A percentile compares a stretch with the other conserved stretches of the same genome.
phyloP scores from a whole-genome alignment of 2,797 vertebrate species.

The Sebastes hopkinsi region DNA sequence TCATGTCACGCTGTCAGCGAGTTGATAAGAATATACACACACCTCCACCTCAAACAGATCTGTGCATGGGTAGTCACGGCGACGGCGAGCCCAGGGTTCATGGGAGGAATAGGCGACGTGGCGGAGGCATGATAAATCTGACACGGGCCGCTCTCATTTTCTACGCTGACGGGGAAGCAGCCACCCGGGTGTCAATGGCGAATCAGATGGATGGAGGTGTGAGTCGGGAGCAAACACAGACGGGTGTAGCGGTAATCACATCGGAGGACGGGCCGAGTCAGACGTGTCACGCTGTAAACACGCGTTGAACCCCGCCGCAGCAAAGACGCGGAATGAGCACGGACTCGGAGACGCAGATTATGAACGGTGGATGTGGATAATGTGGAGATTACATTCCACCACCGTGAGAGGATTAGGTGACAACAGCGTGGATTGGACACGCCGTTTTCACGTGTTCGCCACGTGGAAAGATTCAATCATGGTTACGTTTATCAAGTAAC shows the following conservation, averaged over 20 bases:
- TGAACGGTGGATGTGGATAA: slow-evolving; percentile 21
- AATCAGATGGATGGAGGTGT: slow-evolving; percentile 49
- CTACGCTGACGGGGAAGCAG: slow-evolving; percentile 44
- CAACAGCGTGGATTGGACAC: neutral
- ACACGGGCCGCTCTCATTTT: slow-evolving; percentile 40
- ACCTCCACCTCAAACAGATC: slow-evolving; percentile 43
- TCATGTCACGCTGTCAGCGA: slow-evolving; percentile 74
- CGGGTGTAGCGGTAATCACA: slow-evolving; percentile 17
- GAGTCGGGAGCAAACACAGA: slow-evolving; percentile 17
- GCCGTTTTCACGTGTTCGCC: neutral
- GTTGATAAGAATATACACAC: slow-evolving; percentile 53
- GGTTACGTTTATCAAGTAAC: neutral
- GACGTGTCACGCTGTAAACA: slow-evolving; percentile 9
- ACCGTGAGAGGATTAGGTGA: slow-evolving; percentile 19
- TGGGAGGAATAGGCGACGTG: slow-evolving; percentile 7
- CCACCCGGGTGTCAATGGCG: slow-evolving; percentile 30
- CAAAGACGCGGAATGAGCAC: neutral
- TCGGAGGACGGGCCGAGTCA: neutral
- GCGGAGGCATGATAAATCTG: slow-evolving; percentile 57
- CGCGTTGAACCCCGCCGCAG: neutral
- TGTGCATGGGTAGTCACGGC: slow-evolving; percentile 43
- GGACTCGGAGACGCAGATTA: slow-evolving; percentile 19
- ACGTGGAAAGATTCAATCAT: slow-evolving; percentile 1
- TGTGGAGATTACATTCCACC: slow-evolving; percentile 31
- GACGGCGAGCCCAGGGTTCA: slow-evolving; percentile 15